Percentiles rank a stretch among this genome's conserved stretches.
phyloP scores from a whole-genome alignment of 2,888 invertebrate species.

The Miltochrista miniata region DNA sequence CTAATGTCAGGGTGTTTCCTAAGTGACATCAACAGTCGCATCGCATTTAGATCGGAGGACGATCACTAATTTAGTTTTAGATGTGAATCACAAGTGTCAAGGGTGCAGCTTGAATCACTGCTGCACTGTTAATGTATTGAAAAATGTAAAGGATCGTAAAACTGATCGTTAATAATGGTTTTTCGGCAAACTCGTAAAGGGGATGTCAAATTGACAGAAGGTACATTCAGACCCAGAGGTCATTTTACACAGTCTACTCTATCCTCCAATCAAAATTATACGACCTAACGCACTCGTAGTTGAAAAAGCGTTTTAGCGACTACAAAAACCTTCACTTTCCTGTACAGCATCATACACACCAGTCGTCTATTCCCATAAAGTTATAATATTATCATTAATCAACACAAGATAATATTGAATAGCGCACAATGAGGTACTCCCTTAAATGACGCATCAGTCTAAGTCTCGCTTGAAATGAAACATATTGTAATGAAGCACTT shows the following conservation, averaged over 20 bases:
- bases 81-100: conserved; percentile 3
- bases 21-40: conserved; percentile 12
- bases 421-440: no score
- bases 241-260: not conserved
- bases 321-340: no score
- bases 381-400: no score
- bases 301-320: no score
- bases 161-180: not conserved
- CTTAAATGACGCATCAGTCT: no score
- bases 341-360: no score
- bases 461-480: no score
- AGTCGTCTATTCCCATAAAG: no score
- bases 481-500: no score
- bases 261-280: no score
- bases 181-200: not conserved
- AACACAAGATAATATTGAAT: no score
- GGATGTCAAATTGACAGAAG: not conserved
- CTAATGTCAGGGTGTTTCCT: conserved; percentile 13
- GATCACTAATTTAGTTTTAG: conserved; percentile 3
- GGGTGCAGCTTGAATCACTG: not conserved
- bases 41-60: conserved; percentile 9
- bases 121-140: not conserved
- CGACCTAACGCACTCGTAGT: not conserved
- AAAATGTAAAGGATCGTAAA: not conserved
- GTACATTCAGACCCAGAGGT: not conserved